Conservation (phyloP, 2,113 vertebrate species). For the Himantopus leucocephalus region DNA sequence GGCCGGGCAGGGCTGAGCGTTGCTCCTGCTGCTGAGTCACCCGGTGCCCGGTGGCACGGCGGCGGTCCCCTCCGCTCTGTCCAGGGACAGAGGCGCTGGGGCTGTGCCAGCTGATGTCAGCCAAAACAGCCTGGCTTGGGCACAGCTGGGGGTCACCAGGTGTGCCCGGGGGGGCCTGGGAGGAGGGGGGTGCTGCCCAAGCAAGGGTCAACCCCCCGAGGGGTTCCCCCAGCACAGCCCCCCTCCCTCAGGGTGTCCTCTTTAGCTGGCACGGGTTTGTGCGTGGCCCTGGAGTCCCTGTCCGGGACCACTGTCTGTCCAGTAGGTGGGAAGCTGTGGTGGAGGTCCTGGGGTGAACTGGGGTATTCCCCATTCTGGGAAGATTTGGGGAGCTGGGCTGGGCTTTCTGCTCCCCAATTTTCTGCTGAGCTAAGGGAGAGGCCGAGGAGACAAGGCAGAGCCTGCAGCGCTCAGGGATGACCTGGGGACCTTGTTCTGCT, state of each 20-base stretch:
- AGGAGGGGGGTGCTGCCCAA: not conserved
- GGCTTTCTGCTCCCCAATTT: not conserved
- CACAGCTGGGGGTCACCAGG: not conserved
- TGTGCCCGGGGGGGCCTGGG: not conserved
- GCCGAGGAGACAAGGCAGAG: not conserved
- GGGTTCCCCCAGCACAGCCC: not conserved
- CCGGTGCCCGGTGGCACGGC: not conserved
- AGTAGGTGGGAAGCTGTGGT: not conserved
- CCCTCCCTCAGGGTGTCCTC: not conserved
- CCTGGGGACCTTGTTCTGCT: not conserved
- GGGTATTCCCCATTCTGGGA: not conserved
- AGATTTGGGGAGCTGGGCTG: not conserved
- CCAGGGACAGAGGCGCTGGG: not conserved
- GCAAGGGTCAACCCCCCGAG: not conserved
- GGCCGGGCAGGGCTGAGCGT: not conserved
- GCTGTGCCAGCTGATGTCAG: not conserved
- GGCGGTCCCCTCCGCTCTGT: not conserved
- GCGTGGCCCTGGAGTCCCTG: not conserved
- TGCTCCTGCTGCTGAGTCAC: constrained; percentile 26
- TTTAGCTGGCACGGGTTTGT: not conserved
- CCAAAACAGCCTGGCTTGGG: not conserved
- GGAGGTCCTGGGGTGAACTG: not conserved
- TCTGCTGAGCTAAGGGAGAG: not conserved
- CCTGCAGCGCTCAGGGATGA: not conserved
- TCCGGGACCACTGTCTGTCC: not conserved